Percentiles rank a stretch among this genome's conserved stretches.
Evolutionary conservation across 2,797 vertebrate species (phyloP).

Genomic region (Adelosebastes latens): DNA sequence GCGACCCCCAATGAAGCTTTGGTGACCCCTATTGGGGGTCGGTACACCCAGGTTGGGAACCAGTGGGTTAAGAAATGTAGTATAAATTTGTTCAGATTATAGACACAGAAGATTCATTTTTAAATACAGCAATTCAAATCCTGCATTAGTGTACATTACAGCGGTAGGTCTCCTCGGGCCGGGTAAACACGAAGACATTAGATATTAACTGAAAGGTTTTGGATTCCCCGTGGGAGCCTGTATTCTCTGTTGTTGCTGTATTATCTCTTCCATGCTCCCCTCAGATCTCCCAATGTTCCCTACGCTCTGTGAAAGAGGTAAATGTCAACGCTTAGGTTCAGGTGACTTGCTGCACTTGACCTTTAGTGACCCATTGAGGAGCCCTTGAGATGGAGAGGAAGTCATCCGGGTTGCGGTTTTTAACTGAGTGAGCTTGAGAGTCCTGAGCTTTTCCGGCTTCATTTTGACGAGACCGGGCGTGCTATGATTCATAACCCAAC

Average conservation of each 20-base stretch:
- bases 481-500: conserved; percentile 27
- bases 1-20: too few relatives aligned
- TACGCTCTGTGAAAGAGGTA: conserved; percentile 19
- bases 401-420: conserved; percentile 4
- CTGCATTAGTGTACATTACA: background rate
- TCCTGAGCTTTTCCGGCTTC: conserved; percentile 17
- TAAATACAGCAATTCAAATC: background rate
- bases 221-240: conserved; percentile 6
- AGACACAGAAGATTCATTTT: background rate
- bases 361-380: conserved; percentile 54
- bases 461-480: conserved; percentile 18
- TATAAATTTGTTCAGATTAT: conserved; percentile 7
- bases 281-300: conserved; percentile 18
- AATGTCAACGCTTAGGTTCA: conserved; percentile 63
- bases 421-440: conserved; percentile 23
- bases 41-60: too few relatives aligned
- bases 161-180: background rate
- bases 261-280: conserved; percentile 20
- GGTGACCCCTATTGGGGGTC: too few relatives aligned
- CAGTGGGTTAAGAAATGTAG: background rate
- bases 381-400: conserved; percentile 31
- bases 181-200: conserved; percentile 35
- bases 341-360: conserved; percentile 69
- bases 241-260: conserved; percentile 34
- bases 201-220: conserved; percentile 43